These are phyloP conservation scores for Panzeria rudis DNA, from an alignment of 2,888 invertebrate species.

Conservation along the genomic window DNA sequence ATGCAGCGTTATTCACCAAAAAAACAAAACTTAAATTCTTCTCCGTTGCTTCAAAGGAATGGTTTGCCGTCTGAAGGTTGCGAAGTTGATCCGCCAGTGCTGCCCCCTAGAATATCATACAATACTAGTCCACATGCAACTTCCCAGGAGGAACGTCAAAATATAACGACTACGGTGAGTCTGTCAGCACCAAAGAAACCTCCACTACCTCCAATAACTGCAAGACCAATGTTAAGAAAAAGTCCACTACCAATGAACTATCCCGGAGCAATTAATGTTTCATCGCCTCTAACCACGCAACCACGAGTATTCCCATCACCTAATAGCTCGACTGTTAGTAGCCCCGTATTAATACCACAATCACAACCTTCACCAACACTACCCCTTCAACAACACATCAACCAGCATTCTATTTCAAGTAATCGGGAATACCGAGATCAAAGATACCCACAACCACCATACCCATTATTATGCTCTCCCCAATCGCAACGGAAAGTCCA, in stretches of 20 bases:
- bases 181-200: conserved; percentile 88
- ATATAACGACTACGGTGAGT: conserved; percentile 78
- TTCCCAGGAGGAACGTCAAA: conserved; percentile 73
- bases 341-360: conserved; percentile 84
- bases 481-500: conserved; percentile 84
- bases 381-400: conserved; percentile 52
- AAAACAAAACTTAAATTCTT: conserved; percentile 75
- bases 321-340: conserved; percentile 82
- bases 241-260: conserved; percentile 86
- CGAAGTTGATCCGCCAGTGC: conserved; percentile 76
- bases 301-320: conserved; percentile 84
- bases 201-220: conserved; percentile 88
- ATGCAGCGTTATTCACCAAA: conserved; percentile 81
- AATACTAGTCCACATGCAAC: conserved; percentile 69
- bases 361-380: conserved; percentile 41
- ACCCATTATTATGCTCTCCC: conserved; percentile 85
- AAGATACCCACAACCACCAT: conserved; percentile 81
- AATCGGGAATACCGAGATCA: conserved; percentile 85
- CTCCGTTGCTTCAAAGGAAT: conserved; percentile 37
- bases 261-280: conserved; percentile 53
- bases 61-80: conserved; percentile 36
- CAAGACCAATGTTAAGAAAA: conserved; percentile 83
- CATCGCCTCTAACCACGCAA: conserved; percentile 84
- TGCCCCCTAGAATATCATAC: conserved; percentile 78
- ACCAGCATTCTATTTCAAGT: conserved; percentile 75